phyloP scores from a whole-genome alignment of 2,113 vertebrate species.

The Pachycephala philippinensis region DNA sequence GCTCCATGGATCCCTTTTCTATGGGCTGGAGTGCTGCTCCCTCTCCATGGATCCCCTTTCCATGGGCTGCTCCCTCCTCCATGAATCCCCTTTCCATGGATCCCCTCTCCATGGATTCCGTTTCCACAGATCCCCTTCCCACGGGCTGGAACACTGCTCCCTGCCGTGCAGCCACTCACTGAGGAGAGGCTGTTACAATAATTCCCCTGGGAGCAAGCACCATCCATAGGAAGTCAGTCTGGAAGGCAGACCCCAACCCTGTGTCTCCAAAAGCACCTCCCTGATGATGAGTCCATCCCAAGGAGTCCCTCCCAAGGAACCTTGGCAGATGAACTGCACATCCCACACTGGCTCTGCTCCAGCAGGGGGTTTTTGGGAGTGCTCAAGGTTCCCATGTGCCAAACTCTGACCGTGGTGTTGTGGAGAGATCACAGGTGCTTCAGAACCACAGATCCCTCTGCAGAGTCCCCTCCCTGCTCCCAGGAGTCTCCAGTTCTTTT shows the following conservation, averaged over 20 bases:
- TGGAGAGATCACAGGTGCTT: background rate
- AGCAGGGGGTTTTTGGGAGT: background rate
- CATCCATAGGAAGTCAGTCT: background rate
- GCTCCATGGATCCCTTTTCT: background rate
- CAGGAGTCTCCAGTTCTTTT: background rate
- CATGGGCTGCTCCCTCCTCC: background rate
- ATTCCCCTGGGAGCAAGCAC: background rate
- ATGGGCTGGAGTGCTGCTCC: background rate
- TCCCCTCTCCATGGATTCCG: too few relatives aligned
- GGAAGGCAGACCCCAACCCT: background rate
- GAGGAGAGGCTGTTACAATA: background rate
- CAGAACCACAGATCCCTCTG: background rate
- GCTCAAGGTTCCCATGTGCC: background rate
- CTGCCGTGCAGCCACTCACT: background rate
- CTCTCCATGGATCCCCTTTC: too few relatives aligned
- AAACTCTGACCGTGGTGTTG: background rate
- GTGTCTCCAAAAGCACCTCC: background rate
- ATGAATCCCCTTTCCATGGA: too few relatives aligned
- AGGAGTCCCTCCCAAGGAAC: background rate
- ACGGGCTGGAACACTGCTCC: too few relatives aligned
- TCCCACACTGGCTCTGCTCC: background rate
- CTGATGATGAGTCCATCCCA: background rate
- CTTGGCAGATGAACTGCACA: background rate
- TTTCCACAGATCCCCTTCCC: too few relatives aligned
- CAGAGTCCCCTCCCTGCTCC: background rate